Conservation (phyloP, 2,113 vertebrate species). For the Vidua macroura region DNA sequence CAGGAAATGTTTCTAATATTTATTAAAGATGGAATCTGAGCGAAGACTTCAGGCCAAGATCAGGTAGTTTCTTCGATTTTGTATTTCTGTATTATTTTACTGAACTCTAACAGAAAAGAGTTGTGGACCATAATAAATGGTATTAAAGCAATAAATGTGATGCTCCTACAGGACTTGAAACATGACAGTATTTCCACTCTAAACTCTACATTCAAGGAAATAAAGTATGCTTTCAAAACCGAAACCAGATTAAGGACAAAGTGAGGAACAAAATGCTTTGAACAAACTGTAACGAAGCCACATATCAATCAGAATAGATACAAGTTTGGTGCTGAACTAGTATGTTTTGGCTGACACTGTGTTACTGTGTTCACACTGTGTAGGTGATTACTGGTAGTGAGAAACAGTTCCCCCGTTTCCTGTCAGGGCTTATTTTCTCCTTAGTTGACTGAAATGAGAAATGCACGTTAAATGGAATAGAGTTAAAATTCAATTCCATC, state of each 20-base stretch:
- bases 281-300: slow-evolving; percentile 4
- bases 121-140: background rate
- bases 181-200: slow-evolving; percentile 15
- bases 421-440: background rate
- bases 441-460: background rate
- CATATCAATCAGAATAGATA: background rate
- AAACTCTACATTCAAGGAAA: background rate
- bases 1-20: background rate
- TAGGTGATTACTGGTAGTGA: background rate
- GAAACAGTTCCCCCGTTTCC: background rate
- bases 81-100: background rate
- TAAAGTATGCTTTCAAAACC: background rate
- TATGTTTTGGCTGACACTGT: background rate
- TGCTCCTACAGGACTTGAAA: background rate
- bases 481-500: background rate
- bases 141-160: slow-evolving; percentile 4
- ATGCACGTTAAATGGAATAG: background rate
- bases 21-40: background rate
- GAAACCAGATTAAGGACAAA: background rate
- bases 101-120: background rate
- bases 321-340: background rate
- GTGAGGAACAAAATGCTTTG: background rate
- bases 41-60: background rate
- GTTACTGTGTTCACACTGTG: background rate
- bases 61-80: background rate